Evolutionary conservation across 2,113 vertebrate species (phyloP).

Genomic region (Archilochus colubris): DNA sequence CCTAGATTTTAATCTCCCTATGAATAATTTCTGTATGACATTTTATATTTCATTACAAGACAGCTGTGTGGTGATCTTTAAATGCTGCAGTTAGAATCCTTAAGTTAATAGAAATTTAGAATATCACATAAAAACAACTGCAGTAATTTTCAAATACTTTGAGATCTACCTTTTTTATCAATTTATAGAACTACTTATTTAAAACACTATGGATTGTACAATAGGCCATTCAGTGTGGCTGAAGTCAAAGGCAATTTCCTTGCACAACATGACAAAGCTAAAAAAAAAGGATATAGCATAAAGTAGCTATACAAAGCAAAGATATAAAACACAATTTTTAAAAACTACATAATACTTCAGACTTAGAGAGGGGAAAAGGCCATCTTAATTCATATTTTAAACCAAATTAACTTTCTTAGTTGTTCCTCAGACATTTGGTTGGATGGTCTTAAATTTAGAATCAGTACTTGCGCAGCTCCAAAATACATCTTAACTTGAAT

Average conservation of each 20-base stretch:
- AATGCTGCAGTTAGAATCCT: conserved; percentile 66
- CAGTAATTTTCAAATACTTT: conserved; percentile 52
- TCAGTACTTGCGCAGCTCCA: conserved; percentile 29
- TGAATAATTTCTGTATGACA: conserved; percentile 71
- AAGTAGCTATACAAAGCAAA: background rate
- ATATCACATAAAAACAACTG: background rate
- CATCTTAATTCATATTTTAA: background rate
- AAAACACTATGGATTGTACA: conserved; percentile 26
- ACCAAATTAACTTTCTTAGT: background rate
- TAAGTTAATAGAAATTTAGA: conserved; percentile 67
- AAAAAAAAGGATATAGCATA: background rate
- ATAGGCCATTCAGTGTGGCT: background rate
- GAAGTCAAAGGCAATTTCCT: background rate
- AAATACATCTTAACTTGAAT: conserved; percentile 19
- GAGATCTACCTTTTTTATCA: conserved; percentile 41
- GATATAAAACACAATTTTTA: background rate
- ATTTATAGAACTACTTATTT: conserved; percentile 26
- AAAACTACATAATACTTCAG: background rate
- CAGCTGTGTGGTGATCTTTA: conserved; percentile 71
- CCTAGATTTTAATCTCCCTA: conserved; percentile 57
- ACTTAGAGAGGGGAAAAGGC: background rate
- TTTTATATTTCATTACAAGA: conserved; percentile 71
- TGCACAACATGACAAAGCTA: background rate
- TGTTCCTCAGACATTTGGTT: background rate
- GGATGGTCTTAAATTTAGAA: conserved; percentile 42